phyloP scores from a whole-genome alignment of 2,113 vertebrate species.

The Xiphophorus hellerii region DNA sequence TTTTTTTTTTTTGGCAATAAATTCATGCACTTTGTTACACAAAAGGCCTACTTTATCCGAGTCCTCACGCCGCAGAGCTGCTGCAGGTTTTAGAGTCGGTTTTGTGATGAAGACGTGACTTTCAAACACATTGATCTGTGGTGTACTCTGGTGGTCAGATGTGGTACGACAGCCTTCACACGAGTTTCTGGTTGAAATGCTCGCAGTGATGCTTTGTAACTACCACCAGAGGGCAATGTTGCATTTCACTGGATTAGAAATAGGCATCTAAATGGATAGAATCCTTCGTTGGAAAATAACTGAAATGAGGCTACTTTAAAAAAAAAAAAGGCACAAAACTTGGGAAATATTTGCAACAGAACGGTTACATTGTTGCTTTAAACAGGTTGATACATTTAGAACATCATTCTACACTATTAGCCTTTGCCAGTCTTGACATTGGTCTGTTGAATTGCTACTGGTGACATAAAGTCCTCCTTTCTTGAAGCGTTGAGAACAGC shows the following conservation, averaged over 20 bases:
- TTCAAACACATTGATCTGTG: slow-evolving; percentile 34
- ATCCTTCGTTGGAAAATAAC: neutral
- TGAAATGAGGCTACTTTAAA: neutral
- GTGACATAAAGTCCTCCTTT: slow-evolving; percentile 8
- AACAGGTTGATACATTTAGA: neutral
- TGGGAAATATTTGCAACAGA: neutral
- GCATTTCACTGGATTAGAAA: neutral
- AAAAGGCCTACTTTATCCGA: slow-evolving; percentile 20
- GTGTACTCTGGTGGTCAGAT: slow-evolving; percentile 54
- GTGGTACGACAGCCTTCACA: slow-evolving; percentile 21
- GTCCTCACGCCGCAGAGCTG: slow-evolving; percentile 25
- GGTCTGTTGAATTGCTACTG: neutral
- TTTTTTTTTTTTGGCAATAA: slow-evolving; percentile 17
- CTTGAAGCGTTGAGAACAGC: neutral
- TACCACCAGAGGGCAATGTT: slow-evolving; percentile 55
- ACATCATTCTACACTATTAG: neutral
- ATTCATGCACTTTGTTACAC: neutral
- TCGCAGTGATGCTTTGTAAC: slow-evolving; percentile 3
- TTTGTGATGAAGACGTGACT: slow-evolving; percentile 41
- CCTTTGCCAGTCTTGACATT: too few species aligned
- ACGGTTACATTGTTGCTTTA: neutral
- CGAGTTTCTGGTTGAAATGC: neutral
- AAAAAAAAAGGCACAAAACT: too few species aligned
- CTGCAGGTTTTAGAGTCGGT: slow-evolving; percentile 43
- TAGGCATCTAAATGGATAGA: neutral